Evolutionary conservation across 2,797 vertebrate genomes (phyloP).

Genomic region (Lacerta viridis): DNA sequence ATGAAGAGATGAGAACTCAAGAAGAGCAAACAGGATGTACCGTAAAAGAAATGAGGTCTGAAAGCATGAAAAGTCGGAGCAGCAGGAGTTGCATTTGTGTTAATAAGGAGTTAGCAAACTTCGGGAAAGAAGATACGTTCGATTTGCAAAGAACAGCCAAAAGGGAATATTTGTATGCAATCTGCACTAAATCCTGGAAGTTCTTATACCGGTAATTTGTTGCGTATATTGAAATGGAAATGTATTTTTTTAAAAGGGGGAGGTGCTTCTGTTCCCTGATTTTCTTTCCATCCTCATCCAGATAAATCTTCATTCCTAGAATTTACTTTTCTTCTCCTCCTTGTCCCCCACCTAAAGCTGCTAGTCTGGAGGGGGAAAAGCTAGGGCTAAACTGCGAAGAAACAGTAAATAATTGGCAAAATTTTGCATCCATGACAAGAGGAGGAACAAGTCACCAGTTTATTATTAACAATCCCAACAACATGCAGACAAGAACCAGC

Average conservation of each 20-base stretch:
- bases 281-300: constrained; percentile 7
- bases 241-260: neutral
- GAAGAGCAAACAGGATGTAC: too few species aligned
- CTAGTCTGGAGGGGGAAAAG: constrained; percentile 10
- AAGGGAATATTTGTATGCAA: too few species aligned
- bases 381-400: constrained; percentile 11
- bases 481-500: too few species aligned
- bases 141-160: too few species aligned
- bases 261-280: neutral
- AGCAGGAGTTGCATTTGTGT: too few species aligned
- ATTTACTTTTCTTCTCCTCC: neutral
- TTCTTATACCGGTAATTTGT: too few species aligned
- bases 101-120: too few species aligned
- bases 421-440: neutral
- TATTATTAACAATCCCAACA: neutral
- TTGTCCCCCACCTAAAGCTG: neutral
- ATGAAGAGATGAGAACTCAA: too few species aligned
- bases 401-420: constrained; percentile 9
- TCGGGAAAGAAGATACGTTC: too few species aligned
- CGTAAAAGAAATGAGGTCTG: too few species aligned
- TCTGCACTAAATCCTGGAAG: too few species aligned
- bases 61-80: too few species aligned
- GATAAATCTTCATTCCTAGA: neutral
- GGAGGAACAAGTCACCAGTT: neutral
- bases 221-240: neutral